A percentile compares a stretch with the other conserved stretches of the same genome.
phyloP scores from a whole-genome alignment of 2,888 invertebrate genomes.

The Caenorhabditis panamensis region DNA sequence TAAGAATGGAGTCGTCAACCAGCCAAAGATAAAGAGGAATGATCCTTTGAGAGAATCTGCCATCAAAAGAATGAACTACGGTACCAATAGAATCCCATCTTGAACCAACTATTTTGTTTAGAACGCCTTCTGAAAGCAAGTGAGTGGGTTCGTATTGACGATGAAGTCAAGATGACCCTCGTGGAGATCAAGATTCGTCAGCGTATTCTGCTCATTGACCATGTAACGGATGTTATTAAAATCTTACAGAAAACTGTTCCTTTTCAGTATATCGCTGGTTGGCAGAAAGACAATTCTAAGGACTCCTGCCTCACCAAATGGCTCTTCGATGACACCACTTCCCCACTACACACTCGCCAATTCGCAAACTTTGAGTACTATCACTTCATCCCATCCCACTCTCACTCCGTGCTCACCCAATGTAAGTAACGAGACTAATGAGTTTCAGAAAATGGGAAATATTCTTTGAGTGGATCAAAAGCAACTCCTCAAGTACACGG shows the following conservation, averaged over 20 bases:
- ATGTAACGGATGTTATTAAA: conserved; percentile 9
- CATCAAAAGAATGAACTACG: neutral
- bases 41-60: no score
- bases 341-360: conserved; percentile 28
- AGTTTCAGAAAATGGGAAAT: no score
- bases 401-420: neutral
- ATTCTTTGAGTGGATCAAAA: neutral
- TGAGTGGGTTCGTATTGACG: conserved; percentile 22
- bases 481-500: neutral
- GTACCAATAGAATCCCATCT: conserved; percentile 4
- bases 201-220: conserved; percentile 9
- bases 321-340: conserved; percentile 24
- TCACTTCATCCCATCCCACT: conserved; percentile 25
- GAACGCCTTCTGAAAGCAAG: conserved; percentile 26
- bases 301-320: conserved; percentile 16
- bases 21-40: no score
- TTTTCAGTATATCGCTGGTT: conserved; percentile 35
- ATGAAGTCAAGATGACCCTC: conserved; percentile 18
- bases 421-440: no score
- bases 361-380: conserved; percentile 40
- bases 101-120: neutral
- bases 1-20: conserved; percentile 3
- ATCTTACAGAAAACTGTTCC: no score
- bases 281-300: conserved; percentile 9
- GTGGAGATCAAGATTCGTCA: conserved; percentile 36